These are phyloP conservation scores for Pachycephus smyrnensis DNA, from an alignment of 2,888 invertebrate species.

Conservation along the genomic window DNA sequence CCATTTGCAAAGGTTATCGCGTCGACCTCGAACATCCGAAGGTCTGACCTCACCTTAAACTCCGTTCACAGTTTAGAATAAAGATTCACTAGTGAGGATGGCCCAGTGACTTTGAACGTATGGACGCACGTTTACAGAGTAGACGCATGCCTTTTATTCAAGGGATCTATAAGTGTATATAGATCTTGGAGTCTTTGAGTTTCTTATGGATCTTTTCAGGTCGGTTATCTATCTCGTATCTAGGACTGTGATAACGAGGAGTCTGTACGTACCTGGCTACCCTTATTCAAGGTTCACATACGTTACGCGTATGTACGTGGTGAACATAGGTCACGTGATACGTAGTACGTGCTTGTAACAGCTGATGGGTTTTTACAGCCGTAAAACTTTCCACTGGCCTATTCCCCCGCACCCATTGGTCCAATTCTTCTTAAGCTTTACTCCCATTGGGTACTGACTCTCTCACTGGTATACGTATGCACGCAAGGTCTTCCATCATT, in stretches of 20 bases:
- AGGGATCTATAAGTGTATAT: neutral
- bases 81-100: too few species aligned
- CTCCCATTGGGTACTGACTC: neutral
- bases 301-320: neutral
- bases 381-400: neutral
- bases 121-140: neutral
- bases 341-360: neutral
- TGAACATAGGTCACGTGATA: neutral
- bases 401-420: neutral
- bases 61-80: neutral
- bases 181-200: neutral
- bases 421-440: neutral
- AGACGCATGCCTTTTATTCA: neutral
- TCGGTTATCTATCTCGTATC: neutral
- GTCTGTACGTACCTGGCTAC: too few species aligned
- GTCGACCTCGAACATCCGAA: slow-evolving; percentile 42
- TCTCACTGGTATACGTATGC: too few species aligned
- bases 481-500: neutral
- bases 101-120: neutral
- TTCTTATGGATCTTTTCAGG: neutral
- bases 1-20: slow-evolving; percentile 50
- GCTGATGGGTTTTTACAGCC: neutral
- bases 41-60: neutral
- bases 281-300: neutral
- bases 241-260: neutral